Conservation (phyloP, 2,888 invertebrate species). For the Amphipoea lucens region DNA sequence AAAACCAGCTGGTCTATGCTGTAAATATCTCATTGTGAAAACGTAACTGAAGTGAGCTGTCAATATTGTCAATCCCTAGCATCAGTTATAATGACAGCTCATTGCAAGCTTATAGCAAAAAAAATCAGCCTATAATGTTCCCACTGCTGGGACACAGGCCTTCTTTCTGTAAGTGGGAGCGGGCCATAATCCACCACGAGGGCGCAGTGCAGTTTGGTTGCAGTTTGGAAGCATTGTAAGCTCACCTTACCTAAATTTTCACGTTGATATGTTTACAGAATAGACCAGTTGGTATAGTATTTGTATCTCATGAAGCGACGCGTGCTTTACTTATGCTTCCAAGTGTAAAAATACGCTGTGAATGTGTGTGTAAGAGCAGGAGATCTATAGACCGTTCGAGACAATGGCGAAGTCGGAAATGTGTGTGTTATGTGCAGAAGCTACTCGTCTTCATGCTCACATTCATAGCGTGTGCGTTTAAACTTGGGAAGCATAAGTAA, state of each 20-base stretch:
- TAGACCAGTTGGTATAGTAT: not conserved
- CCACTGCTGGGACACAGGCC: not conserved
- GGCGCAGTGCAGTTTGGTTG: not conserved
- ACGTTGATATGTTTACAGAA: not conserved
- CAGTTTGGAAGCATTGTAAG: not conserved
- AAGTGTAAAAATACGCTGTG: not conserved
- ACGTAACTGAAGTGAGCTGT: not conserved
- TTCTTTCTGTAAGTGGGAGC: not conserved
- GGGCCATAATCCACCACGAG: not conserved
- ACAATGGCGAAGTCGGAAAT: not conserved
- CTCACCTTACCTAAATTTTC: not conserved
- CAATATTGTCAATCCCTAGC: not conserved
- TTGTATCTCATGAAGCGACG: too few relatives aligned
- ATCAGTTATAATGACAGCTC: not conserved
- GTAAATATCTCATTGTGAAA: not conserved
- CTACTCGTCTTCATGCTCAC: too few relatives aligned
- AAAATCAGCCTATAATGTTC: too few relatives aligned
- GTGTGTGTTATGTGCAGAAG: too few relatives aligned
- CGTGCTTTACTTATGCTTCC: too few relatives aligned
- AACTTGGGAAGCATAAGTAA: too few relatives aligned
- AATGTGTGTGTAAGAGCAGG: too few relatives aligned
- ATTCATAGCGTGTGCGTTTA: too few relatives aligned
- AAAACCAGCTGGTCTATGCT: not conserved
- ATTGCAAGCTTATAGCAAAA: not conserved
- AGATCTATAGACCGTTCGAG: not conserved